Percentiles rank a stretch among this genome's conserved stretches.
Evolutionary conservation across 2,113 vertebrate genomes (phyloP).

Genomic region (Mormyrus iriodes): DNA sequence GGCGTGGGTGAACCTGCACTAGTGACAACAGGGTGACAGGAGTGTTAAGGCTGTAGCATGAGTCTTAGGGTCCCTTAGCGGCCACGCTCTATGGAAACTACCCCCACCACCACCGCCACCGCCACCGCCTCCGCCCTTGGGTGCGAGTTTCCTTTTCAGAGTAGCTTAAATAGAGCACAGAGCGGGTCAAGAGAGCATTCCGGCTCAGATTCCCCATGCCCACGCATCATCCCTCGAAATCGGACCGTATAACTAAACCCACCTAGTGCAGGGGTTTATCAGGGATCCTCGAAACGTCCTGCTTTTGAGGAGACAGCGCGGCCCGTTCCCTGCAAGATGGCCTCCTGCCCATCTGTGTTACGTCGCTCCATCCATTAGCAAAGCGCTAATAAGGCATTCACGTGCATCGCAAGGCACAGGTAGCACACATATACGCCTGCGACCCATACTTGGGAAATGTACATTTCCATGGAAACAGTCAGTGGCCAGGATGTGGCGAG

Average conservation of each 20-base stretch:
- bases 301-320: neutral
- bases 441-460: neutral
- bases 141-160: neutral
- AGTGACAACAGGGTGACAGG: neutral
- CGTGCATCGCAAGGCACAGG: neutral
- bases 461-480: constrained; percentile 5
- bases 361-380: neutral
- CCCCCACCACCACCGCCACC: neutral
- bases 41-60: neutral
- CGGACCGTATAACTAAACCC: neutral
- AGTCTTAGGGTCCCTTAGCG: neutral
- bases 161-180: neutral
- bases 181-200: neutral
- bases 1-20: neutral
- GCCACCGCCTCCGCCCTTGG: neutral
- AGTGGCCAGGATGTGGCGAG: constrained; percentile 12
- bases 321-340: neutral
- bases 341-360: neutral
- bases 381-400: neutral
- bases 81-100: neutral
- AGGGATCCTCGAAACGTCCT: neutral
- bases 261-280: neutral
- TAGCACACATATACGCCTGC: neutral
- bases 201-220: neutral
- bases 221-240: neutral